Conservation (phyloP, 2,113 vertebrate species). For the Ophiodon elongatus region DNA sequence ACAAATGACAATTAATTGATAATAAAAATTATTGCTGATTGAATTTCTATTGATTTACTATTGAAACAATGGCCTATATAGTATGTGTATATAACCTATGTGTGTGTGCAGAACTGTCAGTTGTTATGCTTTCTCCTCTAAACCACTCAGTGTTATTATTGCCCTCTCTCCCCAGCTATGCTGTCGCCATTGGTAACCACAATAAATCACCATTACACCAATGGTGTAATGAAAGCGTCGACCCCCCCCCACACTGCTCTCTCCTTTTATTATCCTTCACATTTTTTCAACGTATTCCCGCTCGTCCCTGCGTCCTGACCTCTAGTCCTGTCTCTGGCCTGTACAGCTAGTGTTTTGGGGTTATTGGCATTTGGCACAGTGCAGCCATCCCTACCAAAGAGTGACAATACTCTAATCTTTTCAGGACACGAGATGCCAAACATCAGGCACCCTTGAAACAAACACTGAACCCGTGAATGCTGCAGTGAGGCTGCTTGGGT, state of each 20-base stretch:
- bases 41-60: constrained; percentile 13
- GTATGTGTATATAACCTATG: constrained; percentile 21
- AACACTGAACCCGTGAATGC: constrained; percentile 35
- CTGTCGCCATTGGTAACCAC: constrained; percentile 40
- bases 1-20: not conserved
- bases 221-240: constrained; percentile 31
- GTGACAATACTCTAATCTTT: constrained; percentile 18
- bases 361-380: constrained; percentile 2
- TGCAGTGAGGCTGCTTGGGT: constrained; percentile 33
- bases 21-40: not conserved
- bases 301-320: constrained; percentile 20
- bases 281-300: constrained; percentile 35
- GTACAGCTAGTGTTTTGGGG: constrained; percentile 12
- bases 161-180: constrained; percentile 30
- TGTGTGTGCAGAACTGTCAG: not conserved
- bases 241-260: not conserved
- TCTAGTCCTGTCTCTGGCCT: constrained; percentile 12
- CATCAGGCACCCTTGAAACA: constrained; percentile 40
- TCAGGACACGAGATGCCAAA: not conserved
- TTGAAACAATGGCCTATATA: constrained; percentile 6
- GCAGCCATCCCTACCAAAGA: constrained; percentile 12
- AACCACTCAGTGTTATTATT: constrained; percentile 67
- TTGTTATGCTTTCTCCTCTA: constrained; percentile 51
- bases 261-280: constrained; percentile 56
- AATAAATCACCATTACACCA: constrained; percentile 59